phyloP scores from a whole-genome alignment of 1,140 invertebrate genomes.

The fruit fly (Drosophila melanogaster) region Release_6_plus_ISO1_MT NT_037436.4:13094001-13094500 shows the following conservation, averaged over 20 bases:
- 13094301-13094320: too few species aligned
- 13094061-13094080: conserved; percentile 46
- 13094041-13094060: conserved; percentile 61
- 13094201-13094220: too few species aligned
- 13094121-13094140: conserved; percentile 4
- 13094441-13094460: conserved; percentile 7
- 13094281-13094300: too few species aligned
- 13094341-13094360: too few species aligned
- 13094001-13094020: conserved; percentile 32
- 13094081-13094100: conserved; percentile 44
- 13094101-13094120: conserved; percentile 50
- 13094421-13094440: not conserved
- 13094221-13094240: too few species aligned
- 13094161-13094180: not conserved
- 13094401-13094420: conserved; percentile 23
- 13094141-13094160: not conserved
- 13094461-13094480: conserved; percentile 50
- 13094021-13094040: conserved; percentile 37
- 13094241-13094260: not conserved
- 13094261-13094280: not conserved
- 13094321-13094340: too few species aligned
- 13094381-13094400: conserved; percentile 1
- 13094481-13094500: conserved; percentile 50
- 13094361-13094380: too few species aligned
- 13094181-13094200: too few species aligned